Evolutionary conservation across 2,888 invertebrate genomes (phyloP), one percentile per base, ranked within the genome.

Genomic region (Sphaerolaimus hirsutus): DNA sequence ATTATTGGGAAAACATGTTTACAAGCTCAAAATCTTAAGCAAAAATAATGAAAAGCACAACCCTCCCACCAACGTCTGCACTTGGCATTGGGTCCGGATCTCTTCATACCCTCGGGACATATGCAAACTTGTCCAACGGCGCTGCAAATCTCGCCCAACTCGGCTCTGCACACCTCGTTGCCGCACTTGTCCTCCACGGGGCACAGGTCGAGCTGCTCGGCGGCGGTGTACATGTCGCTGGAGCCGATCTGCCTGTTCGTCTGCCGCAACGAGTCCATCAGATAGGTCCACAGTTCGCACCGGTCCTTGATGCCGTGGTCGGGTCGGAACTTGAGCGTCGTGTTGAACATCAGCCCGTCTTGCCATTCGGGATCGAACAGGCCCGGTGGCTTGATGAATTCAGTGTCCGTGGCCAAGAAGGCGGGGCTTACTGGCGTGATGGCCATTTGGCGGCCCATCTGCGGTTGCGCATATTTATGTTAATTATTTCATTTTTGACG

Each of bases 321-420:
- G 5, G 46, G 43, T 2, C 22, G 41, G 23, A 25, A 12, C 21
- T 5, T 17, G 14, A 48, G 38, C 4, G 50, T 48, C 36, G 48
- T 60, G 48, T 62, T 58, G 51, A 62, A 55, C 41, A 61, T 49
- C 17, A 62, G 51, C 23, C 62, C 62, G 49, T 61, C 54, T 38
- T 52, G 51, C 60, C 60, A 61, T 1, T 55, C 54, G 50, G 56
- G 56, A 52, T 61, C 62, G 44, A 59, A 54, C 1, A 58, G 58
- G 52, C 58, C 56, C 23, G 62, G 62, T 47, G 62, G 62, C 17
- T 56, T 57, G 46, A 61, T 57, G 48, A 54, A 60, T 38, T 53
- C 50, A 23, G 58, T 56, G 45, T 57, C 51, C 23, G 57, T 56
- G 49, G 51, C 54, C 19, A 61, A 56, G 48, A 57, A 61, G 23